Base-by-base conservation (phyloP, 1,140 invertebrate species). In the Drosophila paulistorum region DNA sequence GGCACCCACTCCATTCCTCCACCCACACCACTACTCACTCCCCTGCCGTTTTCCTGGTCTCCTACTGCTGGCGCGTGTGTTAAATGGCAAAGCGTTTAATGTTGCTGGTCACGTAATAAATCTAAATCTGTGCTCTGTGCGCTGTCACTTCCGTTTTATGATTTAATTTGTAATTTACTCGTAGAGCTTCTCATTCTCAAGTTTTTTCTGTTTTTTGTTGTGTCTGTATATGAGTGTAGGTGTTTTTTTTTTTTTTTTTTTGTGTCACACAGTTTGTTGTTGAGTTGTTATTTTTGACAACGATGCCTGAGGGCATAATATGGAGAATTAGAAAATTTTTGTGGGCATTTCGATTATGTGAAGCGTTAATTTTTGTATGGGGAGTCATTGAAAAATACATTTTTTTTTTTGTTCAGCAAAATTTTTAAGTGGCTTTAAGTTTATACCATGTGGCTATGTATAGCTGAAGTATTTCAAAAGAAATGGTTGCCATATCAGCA, bases 81-180 rank as follows among this genome's bases (percentile, higher is more conserved):
- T 87, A 87, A 59, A 87, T 87, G 84, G 85, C 84, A 68, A 80
- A 70, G 71, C 84, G 84, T 90, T 89, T 89, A 89, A 90, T 89
- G 81, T 89, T 89, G 89, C 84, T 89, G 86, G 84, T 89, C 84
- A 89, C 84, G 84, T 89, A 89, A 89, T 89, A 89, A 89, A 89
- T 89, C 84, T 87, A 89, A 89, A 89, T 89, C 84, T 89, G 80
- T 89, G 77, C 85, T 72, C 84, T 90, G 85, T 68, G 76, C 84
- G 74, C 84, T 89, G 84, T 89, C 84, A 89, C 84, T 89, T 89
- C 85, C 84, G 84, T 90, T 89, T 89, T 89, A 89, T 89, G 84
- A 89, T 89, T 89, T 89, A 89, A 89, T 89, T 89, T 89, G 84
- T 89, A 89, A 89, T 89, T 89, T 89, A 89, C 83, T 87, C 83